Evolutionary conservation across 2,797 vertebrate species (phyloP), one percentile per base, ranked within the genome.

Genomic region (Eulemur rubriventer): DNA sequence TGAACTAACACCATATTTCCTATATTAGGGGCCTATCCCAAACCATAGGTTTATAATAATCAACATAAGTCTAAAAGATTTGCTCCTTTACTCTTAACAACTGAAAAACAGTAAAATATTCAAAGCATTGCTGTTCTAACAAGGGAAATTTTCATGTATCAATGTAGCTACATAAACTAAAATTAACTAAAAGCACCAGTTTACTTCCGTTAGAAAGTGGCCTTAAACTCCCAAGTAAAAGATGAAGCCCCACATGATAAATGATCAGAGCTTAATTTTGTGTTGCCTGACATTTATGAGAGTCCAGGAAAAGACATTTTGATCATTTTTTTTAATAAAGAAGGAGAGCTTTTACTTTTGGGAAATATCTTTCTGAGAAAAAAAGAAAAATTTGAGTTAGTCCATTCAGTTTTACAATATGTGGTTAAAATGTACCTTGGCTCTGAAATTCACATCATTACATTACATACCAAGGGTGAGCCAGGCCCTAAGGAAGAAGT

Each of bases 191-290:
- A 89, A 52, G 11, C 41, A 91, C 30, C 8, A 75, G 11, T 73
- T 89, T 82, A 33, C 18, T 86, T 95, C 20, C 26, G 1, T 55
- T 95, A 75, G 20, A 90, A 75, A 85, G 38, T 50, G 8, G 0
- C 17, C 67, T 87, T 86, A 95, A 90, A 79, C 2, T 22, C 43
- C 8, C n/a, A 83, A 52, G 9, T 57, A 92, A 92, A 97, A 96
- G 16, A 89, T 82, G 83, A 94, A 92, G 6, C 11, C 13, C 13
- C 13, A 46, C 13, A 26, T 72, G 48, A 81, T 52, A 93, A 82
- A 87, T 38, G 30, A 89, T 69, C 35, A 86, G 16, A 75, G 12
- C 26, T 85, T 92, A 91, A 88, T 85, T 93, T 96, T 57, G 57
- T 78, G 50, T 91, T 85, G 12, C 24, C 50, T 92, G 33, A 61